Percentiles rank a stretch among this genome's conserved stretches.
Evolutionary conservation across 2,113 vertebrate genomes (phyloP).

Genomic region (Anseranas semipalmata): DNA sequence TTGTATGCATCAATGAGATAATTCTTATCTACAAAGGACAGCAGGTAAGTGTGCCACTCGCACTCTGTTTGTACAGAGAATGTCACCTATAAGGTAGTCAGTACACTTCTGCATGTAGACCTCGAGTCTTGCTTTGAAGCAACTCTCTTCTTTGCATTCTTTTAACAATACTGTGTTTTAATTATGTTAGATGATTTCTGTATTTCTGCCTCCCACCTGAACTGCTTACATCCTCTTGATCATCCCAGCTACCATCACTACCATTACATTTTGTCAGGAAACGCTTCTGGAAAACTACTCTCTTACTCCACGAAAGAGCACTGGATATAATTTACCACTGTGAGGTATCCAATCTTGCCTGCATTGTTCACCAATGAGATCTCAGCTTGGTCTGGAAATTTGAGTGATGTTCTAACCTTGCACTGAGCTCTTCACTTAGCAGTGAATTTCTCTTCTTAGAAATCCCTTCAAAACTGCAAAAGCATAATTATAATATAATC

Average conservation of each 20-base stretch:
- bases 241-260: not conserved
- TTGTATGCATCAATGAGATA: not conserved
- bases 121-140: not conserved
- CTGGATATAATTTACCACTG: not conserved
- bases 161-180: not conserved
- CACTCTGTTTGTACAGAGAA: not conserved
- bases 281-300: not conserved
- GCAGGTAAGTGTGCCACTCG: not conserved
- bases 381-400: not conserved
- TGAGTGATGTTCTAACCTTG: not conserved
- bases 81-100: not conserved
- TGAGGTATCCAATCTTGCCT: not conserved
- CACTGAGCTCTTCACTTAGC: not conserved
- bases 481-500: not conserved
- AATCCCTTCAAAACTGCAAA: not conserved
- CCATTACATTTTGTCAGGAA: not conserved
- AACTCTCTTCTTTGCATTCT: not conserved
- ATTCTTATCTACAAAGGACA: not conserved
- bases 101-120: not conserved
- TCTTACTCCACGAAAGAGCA: not conserved
- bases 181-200: not conserved
- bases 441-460: not conserved
- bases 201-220: not conserved
- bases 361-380: not conserved
- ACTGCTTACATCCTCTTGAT: not conserved